Percentiles rank a stretch among this genome's conserved stretches.
phyloP scores from a whole-genome alignment of 2,888 invertebrate genomes.

The Papilio demoleus region DNA sequence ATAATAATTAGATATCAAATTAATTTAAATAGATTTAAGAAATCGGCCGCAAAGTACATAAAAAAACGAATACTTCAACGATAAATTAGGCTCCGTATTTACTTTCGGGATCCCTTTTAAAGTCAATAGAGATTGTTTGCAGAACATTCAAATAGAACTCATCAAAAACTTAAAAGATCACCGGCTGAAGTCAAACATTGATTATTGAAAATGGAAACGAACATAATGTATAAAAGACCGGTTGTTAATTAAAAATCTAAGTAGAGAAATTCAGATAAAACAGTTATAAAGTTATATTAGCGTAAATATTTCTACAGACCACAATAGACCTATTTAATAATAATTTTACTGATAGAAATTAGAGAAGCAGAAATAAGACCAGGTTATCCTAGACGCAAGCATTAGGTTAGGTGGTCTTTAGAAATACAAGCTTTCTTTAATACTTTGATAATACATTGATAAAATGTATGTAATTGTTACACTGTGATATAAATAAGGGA shows the following conservation, averaged over 20 bases:
- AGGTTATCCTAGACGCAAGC: too few species aligned
- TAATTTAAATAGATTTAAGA: too few species aligned
- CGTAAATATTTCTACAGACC: too few species aligned
- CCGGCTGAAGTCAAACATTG: neutral
- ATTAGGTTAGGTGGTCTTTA: too few species aligned
- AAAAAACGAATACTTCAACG: neutral
- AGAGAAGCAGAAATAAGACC: too few species aligned
- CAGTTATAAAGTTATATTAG: too few species aligned
- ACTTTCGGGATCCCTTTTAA: constrained; percentile 8
- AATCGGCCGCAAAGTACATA: neutral
- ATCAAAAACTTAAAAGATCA: constrained; percentile 8
- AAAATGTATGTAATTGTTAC: neutral
- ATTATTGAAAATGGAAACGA: neutral
- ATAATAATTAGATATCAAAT: too few species aligned
- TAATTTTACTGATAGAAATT: too few species aligned
- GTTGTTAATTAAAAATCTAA: neutral
- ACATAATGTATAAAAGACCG: neutral
- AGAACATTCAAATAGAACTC: constrained; percentile 4
- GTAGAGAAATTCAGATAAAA: too few species aligned
- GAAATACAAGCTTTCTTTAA: too few species aligned
- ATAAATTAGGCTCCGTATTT: constrained; percentile 1
- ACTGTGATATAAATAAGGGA: constrained; percentile 5
- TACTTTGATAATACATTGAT: too few species aligned
- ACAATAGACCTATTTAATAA: too few species aligned
- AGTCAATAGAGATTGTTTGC: neutral